These are phyloP conservation scores for Spinibarbus caldwelli DNA, from an alignment of 2,797 vertebrate genomes.

Conservation along the genomic window DNA sequence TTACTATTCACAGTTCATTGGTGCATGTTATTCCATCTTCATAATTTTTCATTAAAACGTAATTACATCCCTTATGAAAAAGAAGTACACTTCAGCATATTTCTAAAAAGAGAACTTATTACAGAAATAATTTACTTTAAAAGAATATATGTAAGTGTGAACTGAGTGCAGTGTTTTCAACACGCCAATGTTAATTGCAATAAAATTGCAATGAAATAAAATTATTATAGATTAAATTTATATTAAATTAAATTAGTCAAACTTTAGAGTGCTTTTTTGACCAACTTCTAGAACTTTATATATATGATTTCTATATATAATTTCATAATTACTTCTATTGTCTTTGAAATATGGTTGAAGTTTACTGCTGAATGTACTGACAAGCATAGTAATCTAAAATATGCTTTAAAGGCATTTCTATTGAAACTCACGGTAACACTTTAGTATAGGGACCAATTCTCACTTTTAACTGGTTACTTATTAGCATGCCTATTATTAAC, in stretches of 20 bases:
- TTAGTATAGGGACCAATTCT: too few relatives aligned
- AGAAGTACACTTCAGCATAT: neutral
- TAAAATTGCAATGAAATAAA: neutral
- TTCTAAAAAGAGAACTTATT: neutral
- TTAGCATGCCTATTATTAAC: too few relatives aligned
- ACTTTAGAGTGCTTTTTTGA: neutral
- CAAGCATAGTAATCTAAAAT: too few relatives aligned
- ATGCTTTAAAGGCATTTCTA: too few relatives aligned
- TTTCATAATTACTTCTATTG: too few relatives aligned
- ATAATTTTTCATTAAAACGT: neutral
- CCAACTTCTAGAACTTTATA: neutral
- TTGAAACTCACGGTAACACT: too few relatives aligned
- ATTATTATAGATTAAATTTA: neutral
- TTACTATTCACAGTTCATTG: neutral
- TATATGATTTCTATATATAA: neutral
- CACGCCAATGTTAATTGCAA: neutral
- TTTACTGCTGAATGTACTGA: too few relatives aligned
- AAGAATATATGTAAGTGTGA: neutral
- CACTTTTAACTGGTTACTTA: too few relatives aligned
- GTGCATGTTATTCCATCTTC: neutral
- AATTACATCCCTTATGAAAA: neutral
- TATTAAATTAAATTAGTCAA: neutral
- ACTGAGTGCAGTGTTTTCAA: neutral
- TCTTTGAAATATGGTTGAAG: too few relatives aligned
- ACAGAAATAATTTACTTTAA: neutral